Evolutionary conservation across 2,797 vertebrate species (phyloP).

Genomic region (Mormyrus hasselquistii): DNA sequence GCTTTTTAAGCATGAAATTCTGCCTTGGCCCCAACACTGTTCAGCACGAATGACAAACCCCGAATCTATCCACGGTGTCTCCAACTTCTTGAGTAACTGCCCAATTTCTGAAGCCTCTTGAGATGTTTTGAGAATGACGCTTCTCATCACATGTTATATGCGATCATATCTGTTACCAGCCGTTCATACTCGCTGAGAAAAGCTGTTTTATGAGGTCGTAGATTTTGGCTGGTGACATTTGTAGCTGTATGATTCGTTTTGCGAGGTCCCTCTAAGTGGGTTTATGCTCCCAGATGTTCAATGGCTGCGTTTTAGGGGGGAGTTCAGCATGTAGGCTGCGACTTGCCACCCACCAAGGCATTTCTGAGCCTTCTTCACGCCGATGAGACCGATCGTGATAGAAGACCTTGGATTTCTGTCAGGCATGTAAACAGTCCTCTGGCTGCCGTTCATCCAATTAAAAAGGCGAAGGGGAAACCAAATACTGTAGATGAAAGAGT

Average conservation of each 20-base stretch:
- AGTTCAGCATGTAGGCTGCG: neutral
- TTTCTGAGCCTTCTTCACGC: neutral
- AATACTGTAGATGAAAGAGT: constrained; percentile 42
- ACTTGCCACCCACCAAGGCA: neutral
- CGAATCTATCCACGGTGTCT: neutral
- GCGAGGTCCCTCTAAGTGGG: neutral
- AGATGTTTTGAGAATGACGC: neutral
- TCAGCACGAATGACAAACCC: constrained; percentile 18
- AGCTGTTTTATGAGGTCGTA: neutral
- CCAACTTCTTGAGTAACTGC: neutral
- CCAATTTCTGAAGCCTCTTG: neutral
- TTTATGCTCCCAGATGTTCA: neutral
- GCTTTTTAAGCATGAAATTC: neutral
- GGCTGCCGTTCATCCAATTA: constrained; percentile 45
- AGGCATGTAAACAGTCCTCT: constrained; percentile 51
- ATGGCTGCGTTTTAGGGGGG: neutral
- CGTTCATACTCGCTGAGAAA: neutral
- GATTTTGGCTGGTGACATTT: neutral
- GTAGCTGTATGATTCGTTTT: neutral
- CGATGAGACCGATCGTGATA: constrained; percentile 49
- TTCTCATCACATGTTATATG: neutral
- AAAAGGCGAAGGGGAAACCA: constrained; percentile 42
- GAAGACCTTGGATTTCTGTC: constrained; percentile 41
- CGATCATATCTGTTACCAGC: neutral
- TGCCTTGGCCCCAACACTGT: constrained; percentile 36